These are phyloP conservation scores for Pelobates fuscus DNA, from an alignment of 2,113 vertebrate genomes.

Conservation along the genomic window DNA sequence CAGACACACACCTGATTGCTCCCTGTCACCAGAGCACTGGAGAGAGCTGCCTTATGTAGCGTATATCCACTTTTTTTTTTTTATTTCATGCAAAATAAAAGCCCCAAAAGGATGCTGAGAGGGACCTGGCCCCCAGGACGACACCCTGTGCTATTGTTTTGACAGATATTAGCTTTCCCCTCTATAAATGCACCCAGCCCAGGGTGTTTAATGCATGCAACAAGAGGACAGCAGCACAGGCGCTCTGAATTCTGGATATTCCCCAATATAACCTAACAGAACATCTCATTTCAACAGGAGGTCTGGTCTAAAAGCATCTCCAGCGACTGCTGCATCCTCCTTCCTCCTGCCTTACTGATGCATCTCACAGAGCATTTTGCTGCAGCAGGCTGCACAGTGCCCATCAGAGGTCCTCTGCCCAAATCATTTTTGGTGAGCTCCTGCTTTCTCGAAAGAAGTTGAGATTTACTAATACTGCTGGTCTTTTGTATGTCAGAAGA, in stretches of 20 bases:
- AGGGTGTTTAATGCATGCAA: slow-evolving; percentile 23
- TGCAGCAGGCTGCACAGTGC: slow-evolving; percentile 22
- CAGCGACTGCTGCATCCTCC: background rate
- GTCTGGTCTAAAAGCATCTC: background rate
- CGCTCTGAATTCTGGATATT: slow-evolving; percentile 12
- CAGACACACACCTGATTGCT: slow-evolving; percentile 49
- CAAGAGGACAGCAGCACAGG: background rate
- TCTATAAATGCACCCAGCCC: slow-evolving; percentile 21
- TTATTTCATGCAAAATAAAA: no score
- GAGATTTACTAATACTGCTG: no score
- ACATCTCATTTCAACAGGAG: background rate
- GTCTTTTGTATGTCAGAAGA: background rate
- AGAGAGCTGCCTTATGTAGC: no score
- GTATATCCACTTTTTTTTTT: no score
- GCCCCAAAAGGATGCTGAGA: no score
- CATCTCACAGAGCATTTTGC: background rate
- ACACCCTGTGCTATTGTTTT: slow-evolving; percentile 11
- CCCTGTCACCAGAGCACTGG: background rate
- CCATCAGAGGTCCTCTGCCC: background rate
- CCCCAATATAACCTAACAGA: slow-evolving; percentile 32
- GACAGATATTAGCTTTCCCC: background rate
- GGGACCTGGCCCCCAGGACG: slow-evolving; percentile 8
- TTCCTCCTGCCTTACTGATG: background rate
- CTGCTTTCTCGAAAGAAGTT: no score
- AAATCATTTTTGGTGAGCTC: no score